These are phyloP conservation scores for Agrochola circellaris DNA, from an alignment of 2,888 invertebrate species.

Conservation along the genomic window DNA sequence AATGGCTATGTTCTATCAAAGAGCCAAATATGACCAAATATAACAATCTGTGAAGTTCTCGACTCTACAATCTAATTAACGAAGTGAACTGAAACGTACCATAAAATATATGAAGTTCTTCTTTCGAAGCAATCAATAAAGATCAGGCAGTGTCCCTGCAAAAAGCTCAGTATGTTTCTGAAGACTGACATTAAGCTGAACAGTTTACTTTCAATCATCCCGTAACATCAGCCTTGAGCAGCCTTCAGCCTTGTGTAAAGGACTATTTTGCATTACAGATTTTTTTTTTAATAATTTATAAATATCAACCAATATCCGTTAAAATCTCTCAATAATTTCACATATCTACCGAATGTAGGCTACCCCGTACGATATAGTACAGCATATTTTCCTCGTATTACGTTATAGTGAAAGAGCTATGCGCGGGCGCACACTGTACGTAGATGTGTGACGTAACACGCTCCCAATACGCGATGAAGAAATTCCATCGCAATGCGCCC, in stretches of 20 bases:
- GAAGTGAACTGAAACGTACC: neutral
- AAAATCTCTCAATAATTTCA: constrained; percentile 31
- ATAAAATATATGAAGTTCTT: neutral
- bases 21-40: no score
- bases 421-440: constrained; percentile 49
- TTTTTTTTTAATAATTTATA: neutral
- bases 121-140: neutral
- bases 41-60: neutral
- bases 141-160: neutral
- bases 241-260: no score
- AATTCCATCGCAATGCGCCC: constrained; percentile 43
- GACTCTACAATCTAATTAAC: neutral
- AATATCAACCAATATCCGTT: neutral
- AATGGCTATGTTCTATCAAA: no score
- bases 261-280: no score
- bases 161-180: neutral
- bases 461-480: constrained; percentile 64
- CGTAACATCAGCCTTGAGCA: no score
- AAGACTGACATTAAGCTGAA: neutral
- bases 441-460: constrained; percentile 60
- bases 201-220: no score
- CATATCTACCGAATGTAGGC: constrained; percentile 9
- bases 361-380: constrained; percentile 54
- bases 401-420: constrained; percentile 63
- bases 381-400: constrained; percentile 65